Evolutionary conservation across 1,140 invertebrate genomes (phyloP), one percentile per base, ranked within the genome.

Genomic region (Trichonephila clavipes): DNA sequence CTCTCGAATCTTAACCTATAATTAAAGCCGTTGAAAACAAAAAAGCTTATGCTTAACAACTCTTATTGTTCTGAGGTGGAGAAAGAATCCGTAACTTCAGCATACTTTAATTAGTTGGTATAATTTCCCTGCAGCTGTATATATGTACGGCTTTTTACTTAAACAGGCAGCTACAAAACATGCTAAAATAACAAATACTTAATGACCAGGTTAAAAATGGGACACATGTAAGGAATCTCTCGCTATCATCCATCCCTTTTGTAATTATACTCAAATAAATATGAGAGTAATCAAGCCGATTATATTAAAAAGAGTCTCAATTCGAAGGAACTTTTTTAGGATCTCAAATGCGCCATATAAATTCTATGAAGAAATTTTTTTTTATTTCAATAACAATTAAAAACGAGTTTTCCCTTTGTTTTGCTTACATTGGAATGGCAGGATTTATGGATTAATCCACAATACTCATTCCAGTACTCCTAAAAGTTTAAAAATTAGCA

Each of bases 11-110:
- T 51, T 34, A 19, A 19, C 7, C 16, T 85, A 59, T 44, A 86
- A 59, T 86, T 86, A 86, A 86, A 59, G 85, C 21, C 58, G 7
- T 19, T 51, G 51, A 44, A 44, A 83, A 51, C 81, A 83, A 83
- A 18, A 83, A 83, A 58, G 81, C 40, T 83, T 5, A 24, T 28
- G 72, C 44, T 81, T 34, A 81, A 44, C 72, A 34, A 12, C 16
- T 81, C 14, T 18, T n/a, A 83, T 83, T 83, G 81, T 83, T 83
- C 4, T 21, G 19, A 44, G 40, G 44, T n/a, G 44, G 16, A 58
- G 81, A 58, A 83, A 83, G 28, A 21, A 69, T 69, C 8, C n/a
- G 6, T 69, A 24, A 24, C 66, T 69, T 18, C 16, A 19, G 5
- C 61, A 62, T 62, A 14, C 19, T 62, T 62, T 69, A 69, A 69